phyloP scores from a whole-genome alignment of 2,888 invertebrate species.

The Tenthredo mesomela region DNA sequence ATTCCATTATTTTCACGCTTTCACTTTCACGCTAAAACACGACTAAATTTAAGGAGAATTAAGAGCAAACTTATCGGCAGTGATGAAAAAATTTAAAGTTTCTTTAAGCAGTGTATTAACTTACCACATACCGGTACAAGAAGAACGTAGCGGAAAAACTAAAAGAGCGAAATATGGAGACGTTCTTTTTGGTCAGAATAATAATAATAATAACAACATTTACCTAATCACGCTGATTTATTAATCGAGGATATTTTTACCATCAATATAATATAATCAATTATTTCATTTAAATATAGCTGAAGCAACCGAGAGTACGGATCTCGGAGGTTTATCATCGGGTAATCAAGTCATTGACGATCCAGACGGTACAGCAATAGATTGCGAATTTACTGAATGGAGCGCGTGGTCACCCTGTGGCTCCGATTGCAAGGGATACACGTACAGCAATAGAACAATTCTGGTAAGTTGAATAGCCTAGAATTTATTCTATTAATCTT shows the following conservation, averaged over 20 bases:
- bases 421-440: slow-evolving; percentile 83
- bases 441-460: slow-evolving; percentile 75
- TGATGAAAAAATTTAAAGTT: slow-evolving; percentile 72
- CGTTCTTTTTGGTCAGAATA: slow-evolving; percentile 48
- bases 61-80: slow-evolving; percentile 64
- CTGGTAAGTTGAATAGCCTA: slow-evolving; percentile 63
- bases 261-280: not conserved
- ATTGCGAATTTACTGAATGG: slow-evolving; percentile 90
- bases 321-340: slow-evolving; percentile 64
- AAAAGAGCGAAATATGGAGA: slow-evolving; percentile 73
- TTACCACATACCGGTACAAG: slow-evolving; percentile 73
- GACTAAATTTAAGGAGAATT: slow-evolving; percentile 62
- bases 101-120: slow-evolving; percentile 75
- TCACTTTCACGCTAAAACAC: slow-evolving; percentile 41
- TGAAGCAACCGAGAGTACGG: slow-evolving; percentile 3
- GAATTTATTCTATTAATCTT: not conserved
- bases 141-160: slow-evolving; percentile 68
- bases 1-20: slow-evolving; percentile 24
- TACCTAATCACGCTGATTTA: not conserved
- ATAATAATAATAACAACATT: not conserved
- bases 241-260: not conserved
- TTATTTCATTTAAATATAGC: not conserved
- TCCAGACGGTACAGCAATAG: slow-evolving; percentile 72
- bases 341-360: slow-evolving; percentile 69
- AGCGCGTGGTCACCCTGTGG: slow-evolving; percentile 91